These are phyloP conservation scores for Peribatodes rhomboidaria DNA, from an alignment of 2,888 invertebrate genomes.

Conservation along the genomic window DNA sequence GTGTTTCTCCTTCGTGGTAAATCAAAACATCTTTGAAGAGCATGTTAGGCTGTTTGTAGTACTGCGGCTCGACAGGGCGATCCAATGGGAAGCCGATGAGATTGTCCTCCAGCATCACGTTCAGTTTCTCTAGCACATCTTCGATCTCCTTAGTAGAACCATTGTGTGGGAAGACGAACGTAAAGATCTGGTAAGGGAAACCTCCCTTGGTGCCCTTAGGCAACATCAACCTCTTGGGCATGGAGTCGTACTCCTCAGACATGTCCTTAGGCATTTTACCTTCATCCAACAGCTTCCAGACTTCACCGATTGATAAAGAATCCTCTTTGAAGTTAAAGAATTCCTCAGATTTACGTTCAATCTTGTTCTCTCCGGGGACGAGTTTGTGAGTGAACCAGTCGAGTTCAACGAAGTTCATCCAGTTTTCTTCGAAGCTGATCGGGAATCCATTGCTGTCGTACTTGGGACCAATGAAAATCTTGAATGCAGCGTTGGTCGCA, in stretches of 20 bases:
- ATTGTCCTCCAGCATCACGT: slow-evolving; percentile 74
- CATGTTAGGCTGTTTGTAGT: slow-evolving; percentile 86
- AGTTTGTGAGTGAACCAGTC: slow-evolving; percentile 88
- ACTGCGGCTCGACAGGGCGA: slow-evolving; percentile 71
- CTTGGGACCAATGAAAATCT: slow-evolving; percentile 90
- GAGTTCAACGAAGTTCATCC: slow-evolving; percentile 87
- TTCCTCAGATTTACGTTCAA: slow-evolving; percentile 89
- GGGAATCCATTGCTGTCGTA: slow-evolving; percentile 86
- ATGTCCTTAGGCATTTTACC: slow-evolving; percentile 82
- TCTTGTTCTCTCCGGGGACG: slow-evolving; percentile 87
- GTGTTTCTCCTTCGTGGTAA: slow-evolving; percentile 78
- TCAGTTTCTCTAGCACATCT: slow-evolving; percentile 23
- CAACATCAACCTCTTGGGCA: slow-evolving; percentile 90
- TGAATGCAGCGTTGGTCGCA: slow-evolving; percentile 85
- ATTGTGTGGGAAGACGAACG: slow-evolving; percentile 86
- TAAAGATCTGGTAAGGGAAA: slow-evolving; percentile 88
- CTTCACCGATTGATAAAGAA: slow-evolving; percentile 86
- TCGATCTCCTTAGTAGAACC: slow-evolving; percentile 68
- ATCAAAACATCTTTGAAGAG: slow-evolving; percentile 86
- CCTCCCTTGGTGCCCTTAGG: slow-evolving; percentile 91
- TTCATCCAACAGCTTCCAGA: slow-evolving; percentile 87
- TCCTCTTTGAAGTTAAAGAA: slow-evolving; percentile 88
- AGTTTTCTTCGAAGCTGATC: slow-evolving; percentile 84
- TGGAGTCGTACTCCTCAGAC: slow-evolving; percentile 84
- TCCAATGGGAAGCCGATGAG: slow-evolving; percentile 87